Base-by-base conservation (phyloP, 2,888 invertebrate genomes). In the Drosophila recens region DNA sequence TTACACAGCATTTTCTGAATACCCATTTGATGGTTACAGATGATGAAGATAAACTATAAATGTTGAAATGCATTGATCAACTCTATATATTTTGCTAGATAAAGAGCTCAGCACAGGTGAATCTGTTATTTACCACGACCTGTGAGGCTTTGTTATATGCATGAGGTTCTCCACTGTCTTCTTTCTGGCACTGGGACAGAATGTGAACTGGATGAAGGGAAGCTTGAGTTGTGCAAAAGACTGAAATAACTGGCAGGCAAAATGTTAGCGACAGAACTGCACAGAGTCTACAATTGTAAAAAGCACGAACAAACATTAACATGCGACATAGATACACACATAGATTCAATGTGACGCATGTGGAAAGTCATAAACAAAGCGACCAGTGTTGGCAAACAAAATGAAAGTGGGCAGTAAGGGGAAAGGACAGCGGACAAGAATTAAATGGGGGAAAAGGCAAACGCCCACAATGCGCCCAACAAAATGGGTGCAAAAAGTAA, bases 241-340 rank as follows among this genome's bases (percentile, higher is more conserved):
- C 30, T 23, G 9, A 33, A 34, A 34, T 23, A 33, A 46, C 34
- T 27, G 33, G 17, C 45, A 30, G 62, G 57, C 45, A 38, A 48
- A 58, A 57, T 53, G 76, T 27, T 58, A 76, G 73, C 54, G 69
- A 79, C 61, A 51, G 63, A 13, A 20, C 15, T 46, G 59, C 36
- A 20, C 52, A 15, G 56, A 48, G 52, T 34, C 23, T 57, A 15
- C 36, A 46, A 13, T 49, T 27, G 48, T 62, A 75, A 43, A 38
- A 43, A 43, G 42, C 34, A 30, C 23, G 51, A 53, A 42, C 48
- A 62, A 67, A 67, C 49, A 68, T 52, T 34, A 51, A 63, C 64
- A 69, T 46, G 61, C 17, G 40, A 27, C 27, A 27, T 27, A 27
- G 27, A 49, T 42, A 27, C 33, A 34, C 45, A 45, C 43, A 17